Percentiles rank a stretch among this genome's conserved stretches.
phyloP scores from a whole-genome alignment of 2,797 vertebrate species.

The Aphelocoma californica region DNA sequence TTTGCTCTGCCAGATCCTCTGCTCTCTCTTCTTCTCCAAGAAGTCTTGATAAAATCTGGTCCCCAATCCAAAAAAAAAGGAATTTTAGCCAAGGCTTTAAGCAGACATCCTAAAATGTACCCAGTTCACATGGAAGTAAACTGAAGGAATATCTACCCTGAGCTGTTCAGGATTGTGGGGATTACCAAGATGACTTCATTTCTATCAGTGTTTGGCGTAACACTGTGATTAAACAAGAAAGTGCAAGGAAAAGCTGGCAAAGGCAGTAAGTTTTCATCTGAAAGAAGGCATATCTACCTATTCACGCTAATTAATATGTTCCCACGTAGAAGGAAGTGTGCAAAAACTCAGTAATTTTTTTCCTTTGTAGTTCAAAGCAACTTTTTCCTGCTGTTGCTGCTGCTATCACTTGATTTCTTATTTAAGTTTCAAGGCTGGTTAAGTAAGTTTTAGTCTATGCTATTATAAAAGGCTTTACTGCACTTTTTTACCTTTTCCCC shows the following conservation, averaged over 20 bases:
- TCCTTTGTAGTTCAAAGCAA: neutral
- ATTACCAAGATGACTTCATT: neutral
- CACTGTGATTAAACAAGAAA: neutral
- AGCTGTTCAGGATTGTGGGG: neutral
- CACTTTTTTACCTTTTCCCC: slow-evolving; percentile 1
- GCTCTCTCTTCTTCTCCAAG: neutral
- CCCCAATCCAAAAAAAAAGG: neutral
- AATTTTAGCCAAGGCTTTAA: neutral
- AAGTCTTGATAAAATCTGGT: neutral
- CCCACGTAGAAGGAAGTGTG: neutral
- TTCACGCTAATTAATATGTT: neutral
- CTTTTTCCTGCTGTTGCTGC: neutral
- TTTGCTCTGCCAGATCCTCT: neutral
- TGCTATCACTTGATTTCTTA: neutral
- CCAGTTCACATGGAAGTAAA: neutral
- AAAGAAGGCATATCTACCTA: neutral
- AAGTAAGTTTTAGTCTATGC: neutral
- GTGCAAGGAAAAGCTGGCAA: neutral
- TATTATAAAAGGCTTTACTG: neutral
- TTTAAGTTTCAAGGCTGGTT: neutral
- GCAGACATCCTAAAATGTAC: neutral
- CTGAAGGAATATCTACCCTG: neutral
- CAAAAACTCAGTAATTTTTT: neutral
- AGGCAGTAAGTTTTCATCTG: neutral
- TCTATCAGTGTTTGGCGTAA: neutral